Base-by-base conservation (phyloP, 2,888 invertebrate species). In the Syritta pipiens region DNA sequence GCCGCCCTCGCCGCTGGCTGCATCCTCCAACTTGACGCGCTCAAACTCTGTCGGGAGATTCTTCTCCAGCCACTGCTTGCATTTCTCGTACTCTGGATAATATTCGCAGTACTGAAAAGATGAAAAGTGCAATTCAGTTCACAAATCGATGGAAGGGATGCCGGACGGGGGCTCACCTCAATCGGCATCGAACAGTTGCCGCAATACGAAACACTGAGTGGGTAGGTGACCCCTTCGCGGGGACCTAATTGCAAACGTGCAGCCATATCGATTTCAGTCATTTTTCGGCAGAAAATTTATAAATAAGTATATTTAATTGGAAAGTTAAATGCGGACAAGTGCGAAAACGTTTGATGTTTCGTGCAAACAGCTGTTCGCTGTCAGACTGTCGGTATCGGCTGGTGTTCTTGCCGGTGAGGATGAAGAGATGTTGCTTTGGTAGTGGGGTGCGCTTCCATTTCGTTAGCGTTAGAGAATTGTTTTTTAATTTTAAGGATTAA, bases 11-110 rank as follows among this genome's bases (percentile, higher is more conserved):
- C 93, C 94, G 82, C 92, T 93, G 72, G 92, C 93, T 71, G 86
- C 85, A 60, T 88, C 89, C 44, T 88, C 87, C 1, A 88, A 90
- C 90, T 94, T 94, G 1, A 96, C 93, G 89, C 96, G 95, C 85
- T 96, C 96, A 88, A 98, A 97, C 88, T 97, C 96, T 44, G 94
- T 94, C 0, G 99, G 98, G 82, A 99, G 90, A 90, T 98, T 94
- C 85, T 95, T 95, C 89, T 98, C 97, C 82, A 99, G 89, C 99
- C 99, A 99, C 83, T 94, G 94, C 88, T 97, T 97, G 88, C 99
- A 99, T 89, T 97, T 97, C 82, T 98, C 98, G 88, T 96, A 97
- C 88, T 97, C 97, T 6, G 98, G 98, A 89, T 98, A 97, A 89
- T 96, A 98, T 91, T 99, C 98, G 89, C 99, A 99, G 88, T 98